Conservation (phyloP, 2,113 vertebrate species). For the Hippocampus guttulatus region DNA sequence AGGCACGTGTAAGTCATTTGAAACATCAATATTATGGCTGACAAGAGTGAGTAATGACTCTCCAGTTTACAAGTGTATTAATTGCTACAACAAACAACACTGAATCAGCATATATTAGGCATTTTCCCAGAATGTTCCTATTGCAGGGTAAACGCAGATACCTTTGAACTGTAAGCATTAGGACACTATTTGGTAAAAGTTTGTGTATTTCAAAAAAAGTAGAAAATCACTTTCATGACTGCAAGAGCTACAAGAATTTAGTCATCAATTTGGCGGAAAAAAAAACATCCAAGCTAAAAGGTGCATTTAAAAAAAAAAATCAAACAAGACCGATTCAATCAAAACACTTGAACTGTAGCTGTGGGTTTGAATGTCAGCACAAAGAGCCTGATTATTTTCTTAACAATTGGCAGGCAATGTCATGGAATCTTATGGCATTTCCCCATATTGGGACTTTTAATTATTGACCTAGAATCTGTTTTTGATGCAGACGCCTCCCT, state of each 20-base stretch:
- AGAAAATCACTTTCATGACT: slow-evolving; percentile 27
- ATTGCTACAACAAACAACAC: neutral
- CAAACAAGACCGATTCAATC: slow-evolving; percentile 49
- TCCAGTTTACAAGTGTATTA: neutral
- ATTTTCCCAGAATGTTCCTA: too few relatives aligned
- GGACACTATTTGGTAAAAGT: neutral
- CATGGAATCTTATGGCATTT: too few relatives aligned
- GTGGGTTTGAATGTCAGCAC: too few relatives aligned
- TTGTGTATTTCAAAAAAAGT: slow-evolving; percentile 5
- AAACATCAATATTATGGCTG: neutral
- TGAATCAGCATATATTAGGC: too few relatives aligned
- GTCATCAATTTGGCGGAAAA: slow-evolving; percentile 40
- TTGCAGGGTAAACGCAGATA: too few relatives aligned
- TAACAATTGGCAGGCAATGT: too few relatives aligned
- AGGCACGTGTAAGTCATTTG: neutral
- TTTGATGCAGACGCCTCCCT: slow-evolving; percentile 23
- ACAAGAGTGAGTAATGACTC: neutral
- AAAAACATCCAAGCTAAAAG: slow-evolving; percentile 33
- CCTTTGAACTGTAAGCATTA: too few relatives aligned
- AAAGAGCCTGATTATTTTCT: too few relatives aligned
- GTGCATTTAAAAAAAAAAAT: slow-evolving; percentile 39
- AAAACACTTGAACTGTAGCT: neutral
- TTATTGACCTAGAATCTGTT: neutral
- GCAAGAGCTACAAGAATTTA: slow-evolving; percentile 32
- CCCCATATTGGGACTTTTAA: too few relatives aligned